These are phyloP conservation scores for Proteles cristata DNA, from an alignment of 2,113 vertebrate species.

Conservation along the genomic window DNA sequence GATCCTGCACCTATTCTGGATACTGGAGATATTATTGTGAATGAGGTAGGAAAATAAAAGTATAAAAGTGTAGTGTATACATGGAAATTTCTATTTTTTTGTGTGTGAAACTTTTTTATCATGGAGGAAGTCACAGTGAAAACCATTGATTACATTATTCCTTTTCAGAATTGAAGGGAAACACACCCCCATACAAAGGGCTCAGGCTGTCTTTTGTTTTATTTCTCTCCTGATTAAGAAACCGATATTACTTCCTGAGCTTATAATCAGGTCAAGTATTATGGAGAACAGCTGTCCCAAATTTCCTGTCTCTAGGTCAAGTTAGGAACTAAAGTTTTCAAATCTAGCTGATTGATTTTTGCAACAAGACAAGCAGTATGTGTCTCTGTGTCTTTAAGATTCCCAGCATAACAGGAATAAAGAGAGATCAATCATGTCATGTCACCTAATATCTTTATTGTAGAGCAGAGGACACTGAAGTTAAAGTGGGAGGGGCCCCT, in stretches of 20 bases:
- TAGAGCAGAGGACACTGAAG: not conserved
- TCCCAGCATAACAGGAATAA: not conserved
- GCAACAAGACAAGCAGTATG: not conserved
- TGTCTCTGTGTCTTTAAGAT: slow-evolving; percentile 15
- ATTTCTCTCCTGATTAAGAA: slow-evolving; percentile 31
- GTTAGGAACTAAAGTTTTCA: not conserved
- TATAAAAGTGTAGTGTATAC: not conserved
- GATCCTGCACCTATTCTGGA: not conserved
- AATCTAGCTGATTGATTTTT: not conserved
- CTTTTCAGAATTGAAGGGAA: not conserved
- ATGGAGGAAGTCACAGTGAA: not conserved
- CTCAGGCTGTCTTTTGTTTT: not conserved
- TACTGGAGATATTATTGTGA: not conserved
- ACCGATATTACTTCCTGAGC: not conserved
- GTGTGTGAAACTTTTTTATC: not conserved
- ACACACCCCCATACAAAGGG: not conserved
- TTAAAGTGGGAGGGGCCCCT: not conserved
- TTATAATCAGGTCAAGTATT: slow-evolving; percentile 6
- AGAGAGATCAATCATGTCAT: not conserved
- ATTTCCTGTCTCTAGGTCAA: not conserved
- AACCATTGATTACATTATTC: not conserved
- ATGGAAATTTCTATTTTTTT: not conserved
- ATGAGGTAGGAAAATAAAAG: not conserved
- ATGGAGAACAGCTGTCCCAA: not conserved
- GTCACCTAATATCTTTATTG: not conserved